A percentile compares a stretch with the other conserved stretches of the same genome.
Conservation (phyloP, 64 coral and sea anemone species). For the Acropora yongei region DNA sequence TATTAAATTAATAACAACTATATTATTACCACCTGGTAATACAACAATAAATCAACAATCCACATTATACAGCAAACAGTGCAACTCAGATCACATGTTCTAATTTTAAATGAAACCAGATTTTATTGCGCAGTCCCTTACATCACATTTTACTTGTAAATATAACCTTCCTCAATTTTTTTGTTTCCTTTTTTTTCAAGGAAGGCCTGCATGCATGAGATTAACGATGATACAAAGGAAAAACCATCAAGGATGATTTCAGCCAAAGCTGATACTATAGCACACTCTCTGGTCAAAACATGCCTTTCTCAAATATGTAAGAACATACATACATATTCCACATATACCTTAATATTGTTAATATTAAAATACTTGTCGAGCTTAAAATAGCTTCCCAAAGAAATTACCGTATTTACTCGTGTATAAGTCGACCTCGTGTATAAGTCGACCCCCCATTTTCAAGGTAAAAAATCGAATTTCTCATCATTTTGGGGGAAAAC, state of each 20-base stretch:
- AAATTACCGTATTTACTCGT: no score
- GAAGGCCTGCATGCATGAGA: neutral
- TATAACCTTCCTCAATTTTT: neutral
- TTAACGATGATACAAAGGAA: neutral
- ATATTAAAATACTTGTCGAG: neutral
- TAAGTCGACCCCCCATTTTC: no score
- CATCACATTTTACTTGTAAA: neutral
- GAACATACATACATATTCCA: neutral
- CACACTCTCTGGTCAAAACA: neutral
- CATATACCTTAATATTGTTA: neutral
- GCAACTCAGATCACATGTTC: neutral
- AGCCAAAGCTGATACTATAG: neutral
- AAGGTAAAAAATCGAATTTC: no score
- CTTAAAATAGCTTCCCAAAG: neutral
- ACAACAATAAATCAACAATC: neutral
- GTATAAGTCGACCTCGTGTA: no score
- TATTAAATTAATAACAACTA: neutral
- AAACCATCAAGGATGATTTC: neutral
- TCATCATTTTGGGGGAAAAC: no score
- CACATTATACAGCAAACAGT: neutral
- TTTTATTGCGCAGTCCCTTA: neutral
- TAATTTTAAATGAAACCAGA: neutral
- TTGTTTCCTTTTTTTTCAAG: neutral
- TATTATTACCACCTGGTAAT: neutral
- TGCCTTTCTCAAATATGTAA: neutral